Evolutionary conservation across 2,888 invertebrate genomes (phyloP).

Genomic region (Beris morrisii): DNA sequence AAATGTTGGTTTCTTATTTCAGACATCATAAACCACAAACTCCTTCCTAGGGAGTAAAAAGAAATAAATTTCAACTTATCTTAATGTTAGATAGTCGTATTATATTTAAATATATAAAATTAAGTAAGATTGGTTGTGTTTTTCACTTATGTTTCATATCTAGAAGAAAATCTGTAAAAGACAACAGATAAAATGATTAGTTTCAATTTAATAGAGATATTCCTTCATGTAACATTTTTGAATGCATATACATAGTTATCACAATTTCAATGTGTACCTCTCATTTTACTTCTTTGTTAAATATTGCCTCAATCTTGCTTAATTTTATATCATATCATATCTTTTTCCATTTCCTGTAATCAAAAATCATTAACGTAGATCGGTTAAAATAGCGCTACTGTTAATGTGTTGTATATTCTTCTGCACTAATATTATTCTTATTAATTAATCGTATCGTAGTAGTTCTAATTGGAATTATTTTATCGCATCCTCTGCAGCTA

Average conservation of each 20-base stretch:
- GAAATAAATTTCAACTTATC: constrained; percentile 17
- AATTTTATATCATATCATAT: too few relatives aligned
- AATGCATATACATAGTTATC: neutral
- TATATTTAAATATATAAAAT: constrained; percentile 1
- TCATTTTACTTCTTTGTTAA: neutral
- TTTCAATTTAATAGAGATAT: neutral
- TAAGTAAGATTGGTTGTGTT: neutral
- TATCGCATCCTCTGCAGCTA: constrained; percentile 41
- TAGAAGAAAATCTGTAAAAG: neutral
- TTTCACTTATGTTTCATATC: neutral
- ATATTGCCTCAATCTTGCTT: too few relatives aligned
- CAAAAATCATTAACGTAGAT: too few relatives aligned
- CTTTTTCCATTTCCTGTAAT: too few relatives aligned
- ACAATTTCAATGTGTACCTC: neutral
- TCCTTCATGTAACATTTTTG: neutral
- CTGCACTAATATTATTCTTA: too few relatives aligned
- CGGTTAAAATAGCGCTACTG: too few relatives aligned
- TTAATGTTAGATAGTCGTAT: neutral
- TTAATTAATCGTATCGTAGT: too few relatives aligned
- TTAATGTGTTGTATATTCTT: too few relatives aligned
- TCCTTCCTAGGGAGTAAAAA: constrained; percentile 35
- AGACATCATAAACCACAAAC: constrained; percentile 40
- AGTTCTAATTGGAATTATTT: constrained; percentile 1
- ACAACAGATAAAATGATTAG: neutral
- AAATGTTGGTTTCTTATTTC: constrained; percentile 36